Evolutionary conservation across 2,797 vertebrate genomes (phyloP).

Genomic region (Sebastes ruberrimus): DNA sequence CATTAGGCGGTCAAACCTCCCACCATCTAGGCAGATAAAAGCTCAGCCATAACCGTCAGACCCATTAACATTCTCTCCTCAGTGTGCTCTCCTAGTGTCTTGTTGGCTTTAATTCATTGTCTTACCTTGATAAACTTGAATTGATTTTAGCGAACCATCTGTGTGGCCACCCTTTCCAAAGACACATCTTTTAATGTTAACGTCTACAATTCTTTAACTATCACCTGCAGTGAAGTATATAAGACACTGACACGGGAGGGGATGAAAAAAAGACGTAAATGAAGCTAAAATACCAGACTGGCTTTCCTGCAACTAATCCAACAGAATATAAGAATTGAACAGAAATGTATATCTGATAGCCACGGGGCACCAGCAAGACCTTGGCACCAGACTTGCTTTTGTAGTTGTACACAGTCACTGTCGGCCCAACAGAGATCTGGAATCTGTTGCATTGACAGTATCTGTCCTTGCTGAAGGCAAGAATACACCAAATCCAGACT

Average conservation of each 20-base stretch:
- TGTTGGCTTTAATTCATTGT: constrained; percentile 28
- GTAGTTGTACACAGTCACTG: constrained; percentile 12
- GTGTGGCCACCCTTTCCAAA: not conserved
- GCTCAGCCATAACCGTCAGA: constrained; percentile 16
- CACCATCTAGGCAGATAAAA: constrained; percentile 27
- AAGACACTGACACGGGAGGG: not conserved
- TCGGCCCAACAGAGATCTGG: constrained; percentile 5
- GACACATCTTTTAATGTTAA: not conserved
- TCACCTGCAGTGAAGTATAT: not conserved
- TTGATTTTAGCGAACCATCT: constrained; percentile 19
- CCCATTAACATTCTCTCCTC: constrained; percentile 36
- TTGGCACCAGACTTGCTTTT: constrained; percentile 21
- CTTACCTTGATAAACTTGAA: constrained; percentile 32
- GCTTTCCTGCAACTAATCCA: not conserved
- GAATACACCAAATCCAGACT: constrained; percentile 17
- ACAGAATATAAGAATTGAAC: constrained; percentile 11
- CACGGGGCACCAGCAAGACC: not conserved
- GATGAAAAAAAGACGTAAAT: not conserved
- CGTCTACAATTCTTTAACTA: not conserved
- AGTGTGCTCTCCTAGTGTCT: constrained; percentile 20
- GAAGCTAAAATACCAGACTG: not conserved
- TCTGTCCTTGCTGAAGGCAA: constrained; percentile 42
- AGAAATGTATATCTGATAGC: constrained; percentile 15
- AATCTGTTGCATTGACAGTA: constrained; percentile 25
- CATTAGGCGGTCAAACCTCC: constrained; percentile 47